Base-by-base conservation (phyloP, 2,888 invertebrate genomes). In the Ennomos fuscantarius region DNA sequence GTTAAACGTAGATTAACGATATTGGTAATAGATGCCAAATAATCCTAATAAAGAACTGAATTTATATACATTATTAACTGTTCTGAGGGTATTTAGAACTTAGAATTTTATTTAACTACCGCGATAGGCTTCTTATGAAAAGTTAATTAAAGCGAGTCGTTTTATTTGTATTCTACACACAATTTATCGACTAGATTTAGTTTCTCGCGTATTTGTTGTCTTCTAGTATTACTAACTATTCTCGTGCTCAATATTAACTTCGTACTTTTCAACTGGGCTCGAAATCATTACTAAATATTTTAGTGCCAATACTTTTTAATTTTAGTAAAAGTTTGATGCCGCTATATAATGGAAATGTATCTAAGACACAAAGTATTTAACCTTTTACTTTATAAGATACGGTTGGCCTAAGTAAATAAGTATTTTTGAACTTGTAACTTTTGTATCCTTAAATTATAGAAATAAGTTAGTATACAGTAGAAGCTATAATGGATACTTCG, bases 41-140 rank as follows among this genome's bases (percentile, higher is more conserved):
- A 90, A 92, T 88, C 89, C 88, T 91, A 89, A 87, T 91, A 91
- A 91, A 92, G 91, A 92, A 91, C 91, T 92, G 92, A 92, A 91
- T 90, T 92, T 91, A 87, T 89, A 92, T 89, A 87, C 85, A 86
- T 87, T 70, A 89, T 87, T 89, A 88, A 89, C 82, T 86, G 90
- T 91, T 90, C 92, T 91, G 90, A 89, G 90, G 89, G 90, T 91
- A 89, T 89, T 84, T 90, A 89, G 87, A 82, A 73, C 70, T 82
- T 87, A 88, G 86, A 82, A 69, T 74, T 80, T 87, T 83, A 85
- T 89, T 89, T 89, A 79, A 85, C 80, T 86, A 49, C 53, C 82
- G 79, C 81, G 76, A 78, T 78, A 65, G 54, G 55, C 71, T 74
- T 73, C 69, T 74, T 65, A 65, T 68, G 65, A 60, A 70, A 68